phyloP scores from a whole-genome alignment of 2,888 invertebrate species.

The Habrosyne pyritoides region DNA sequence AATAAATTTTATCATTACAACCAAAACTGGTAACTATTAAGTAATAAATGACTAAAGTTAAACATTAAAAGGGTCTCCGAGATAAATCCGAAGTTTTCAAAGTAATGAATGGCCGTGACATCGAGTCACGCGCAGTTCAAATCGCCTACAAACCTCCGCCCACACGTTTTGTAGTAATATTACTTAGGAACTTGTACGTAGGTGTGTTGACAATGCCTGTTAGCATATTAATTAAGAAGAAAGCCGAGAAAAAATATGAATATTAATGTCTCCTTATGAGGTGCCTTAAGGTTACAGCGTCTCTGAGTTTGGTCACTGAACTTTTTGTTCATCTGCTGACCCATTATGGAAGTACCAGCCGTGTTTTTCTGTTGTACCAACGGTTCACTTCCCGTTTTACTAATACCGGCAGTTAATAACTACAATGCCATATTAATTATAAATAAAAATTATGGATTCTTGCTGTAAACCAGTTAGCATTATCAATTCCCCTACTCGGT shows the following conservation, averaged over 20 bases:
- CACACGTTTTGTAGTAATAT: conserved; percentile 46
- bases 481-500: too few relatives aligned
- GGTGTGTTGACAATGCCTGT: conserved; percentile 78
- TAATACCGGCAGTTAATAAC: neutral
- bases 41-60: neutral
- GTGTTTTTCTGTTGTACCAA: neutral
- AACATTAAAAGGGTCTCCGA: conserved; percentile 18
- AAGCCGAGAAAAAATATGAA: conserved; percentile 73
- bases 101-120: conserved; percentile 68
- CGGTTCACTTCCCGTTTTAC: neutral
- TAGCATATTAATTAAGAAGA: conserved; percentile 82
- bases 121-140: conserved; percentile 60
- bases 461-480: neutral
- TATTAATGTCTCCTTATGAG: conserved; percentile 61
- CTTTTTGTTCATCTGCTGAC: conserved; percentile 8
- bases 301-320: conserved; percentile 15
- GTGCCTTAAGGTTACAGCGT: conserved; percentile 24
- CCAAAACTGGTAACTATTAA: neutral
- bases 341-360: neutral
- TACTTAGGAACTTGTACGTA: conserved; percentile 58
- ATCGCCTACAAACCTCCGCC: conserved; percentile 61
- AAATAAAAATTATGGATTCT: neutral
- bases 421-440: neutral
- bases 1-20: neutral
- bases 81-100: conserved; percentile 32